Evolutionary conservation across 1,140 invertebrate genomes (phyloP).

Genomic region (Drosophila sulfurigaster): DNA sequence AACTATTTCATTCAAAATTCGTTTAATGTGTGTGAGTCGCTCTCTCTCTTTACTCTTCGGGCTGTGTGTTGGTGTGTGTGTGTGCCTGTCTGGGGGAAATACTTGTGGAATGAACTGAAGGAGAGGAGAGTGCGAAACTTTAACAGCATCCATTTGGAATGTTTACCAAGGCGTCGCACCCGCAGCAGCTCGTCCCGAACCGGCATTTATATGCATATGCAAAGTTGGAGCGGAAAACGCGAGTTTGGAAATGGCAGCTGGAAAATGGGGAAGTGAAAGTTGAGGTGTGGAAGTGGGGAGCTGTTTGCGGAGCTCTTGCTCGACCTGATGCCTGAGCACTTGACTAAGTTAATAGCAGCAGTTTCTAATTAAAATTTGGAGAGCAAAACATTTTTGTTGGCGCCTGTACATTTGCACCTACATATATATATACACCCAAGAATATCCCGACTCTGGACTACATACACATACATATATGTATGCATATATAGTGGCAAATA

Average conservation of each 20-base stretch:
- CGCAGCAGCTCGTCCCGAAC: slow-evolving; percentile 4
- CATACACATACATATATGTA: slow-evolving; percentile 7
- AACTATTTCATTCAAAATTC: slow-evolving; percentile 73
- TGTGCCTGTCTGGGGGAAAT: slow-evolving; percentile 6
- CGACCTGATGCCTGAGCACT: slow-evolving; percentile 40
- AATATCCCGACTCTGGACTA: background rate
- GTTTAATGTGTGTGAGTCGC: slow-evolving; percentile 24
- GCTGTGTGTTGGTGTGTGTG: background rate
- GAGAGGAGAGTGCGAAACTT: slow-evolving; percentile 27
- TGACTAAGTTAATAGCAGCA: slow-evolving; percentile 75
- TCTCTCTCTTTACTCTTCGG: background rate
- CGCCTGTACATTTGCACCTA: slow-evolving; percentile 31
- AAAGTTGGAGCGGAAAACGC: slow-evolving; percentile 51
- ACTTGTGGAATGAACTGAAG: slow-evolving; percentile 15
- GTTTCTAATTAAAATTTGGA: slow-evolving; percentile 79
- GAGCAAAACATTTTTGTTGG: slow-evolving; percentile 59
- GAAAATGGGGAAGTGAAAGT: slow-evolving; percentile 2
- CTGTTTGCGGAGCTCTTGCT: background rate
- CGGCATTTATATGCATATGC: slow-evolving; percentile 72
- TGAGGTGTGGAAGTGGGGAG: slow-evolving; percentile 7
- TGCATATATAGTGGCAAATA: background rate
- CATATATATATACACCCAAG: background rate
- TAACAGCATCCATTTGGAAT: slow-evolving; percentile 46
- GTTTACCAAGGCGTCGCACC: slow-evolving; percentile 57
- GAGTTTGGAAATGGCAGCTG: slow-evolving; percentile 33